A percentile compares a stretch with the other conserved stretches of the same genome.
Evolutionary conservation across 1,140 invertebrate species (phyloP).

Genomic region (Drosophila tristis): DNA sequence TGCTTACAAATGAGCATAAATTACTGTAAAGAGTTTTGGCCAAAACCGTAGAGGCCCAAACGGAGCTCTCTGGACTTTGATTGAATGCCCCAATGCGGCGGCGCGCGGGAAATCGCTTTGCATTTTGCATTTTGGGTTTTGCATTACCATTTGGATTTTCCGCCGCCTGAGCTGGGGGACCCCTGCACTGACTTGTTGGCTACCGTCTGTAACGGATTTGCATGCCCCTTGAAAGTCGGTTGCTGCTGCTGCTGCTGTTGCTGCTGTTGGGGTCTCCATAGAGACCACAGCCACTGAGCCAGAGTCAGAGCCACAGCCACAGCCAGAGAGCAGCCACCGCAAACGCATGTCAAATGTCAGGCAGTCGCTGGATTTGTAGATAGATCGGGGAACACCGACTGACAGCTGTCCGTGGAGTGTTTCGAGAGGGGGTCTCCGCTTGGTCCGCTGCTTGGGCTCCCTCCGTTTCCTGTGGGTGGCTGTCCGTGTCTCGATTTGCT

Average conservation of each 20-base stretch:
- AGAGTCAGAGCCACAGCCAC: too few relatives aligned
- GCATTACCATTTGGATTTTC: constrained; percentile 36
- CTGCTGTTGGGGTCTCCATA: constrained; percentile 26
- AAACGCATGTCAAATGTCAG: constrained; percentile 78
- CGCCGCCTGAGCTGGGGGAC: not conserved
- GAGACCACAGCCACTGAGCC: not conserved
- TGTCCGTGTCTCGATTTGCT: constrained; percentile 35
- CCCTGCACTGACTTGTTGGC: constrained; percentile 17
- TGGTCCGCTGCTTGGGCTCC: too few relatives aligned
- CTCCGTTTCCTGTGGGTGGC: constrained; percentile 47
- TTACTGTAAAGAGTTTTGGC: constrained; percentile 72
- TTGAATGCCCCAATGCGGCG: constrained; percentile 58
- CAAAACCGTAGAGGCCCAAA: constrained; percentile 46
- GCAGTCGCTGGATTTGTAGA: constrained; percentile 42
- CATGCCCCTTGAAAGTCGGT: constrained; percentile 18
- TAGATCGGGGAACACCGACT: constrained; percentile 55
- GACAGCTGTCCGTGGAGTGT: constrained; percentile 49
- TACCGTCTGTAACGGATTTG: constrained; percentile 39
- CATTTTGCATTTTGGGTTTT: constrained; percentile 41
- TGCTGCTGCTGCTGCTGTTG: constrained; percentile 20
- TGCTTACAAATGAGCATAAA: constrained; percentile 80
- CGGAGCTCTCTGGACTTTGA: constrained; percentile 58
- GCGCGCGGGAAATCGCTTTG: constrained; percentile 29
- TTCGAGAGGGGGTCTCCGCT: not conserved
- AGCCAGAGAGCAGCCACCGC: constrained; percentile 1